phyloP scores from a whole-genome alignment of 2,113 vertebrate species.

The Antennarius striatus region DNA sequence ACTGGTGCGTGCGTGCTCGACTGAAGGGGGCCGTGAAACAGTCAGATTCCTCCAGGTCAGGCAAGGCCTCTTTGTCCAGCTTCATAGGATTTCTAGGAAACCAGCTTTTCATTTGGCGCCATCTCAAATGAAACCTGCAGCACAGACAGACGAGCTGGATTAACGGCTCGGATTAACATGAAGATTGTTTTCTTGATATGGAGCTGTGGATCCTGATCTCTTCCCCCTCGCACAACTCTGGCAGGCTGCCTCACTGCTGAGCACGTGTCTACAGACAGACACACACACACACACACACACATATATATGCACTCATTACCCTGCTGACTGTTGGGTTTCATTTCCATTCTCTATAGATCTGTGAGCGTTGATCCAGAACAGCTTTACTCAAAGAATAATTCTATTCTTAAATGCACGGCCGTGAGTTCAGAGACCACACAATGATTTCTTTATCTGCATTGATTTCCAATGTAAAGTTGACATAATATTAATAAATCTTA shows the following conservation, averaged over 20 bases:
- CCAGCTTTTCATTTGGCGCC: constrained; percentile 92
- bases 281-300: neutral
- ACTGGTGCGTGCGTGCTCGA: constrained; percentile 96
- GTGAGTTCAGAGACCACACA: too few relatives aligned
- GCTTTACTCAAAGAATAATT: too few relatives aligned
- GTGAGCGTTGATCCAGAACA: too few relatives aligned
- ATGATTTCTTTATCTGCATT: too few relatives aligned
- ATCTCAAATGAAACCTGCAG: constrained; percentile 88
- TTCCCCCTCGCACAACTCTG: neutral
- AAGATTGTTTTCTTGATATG: constrained; percentile 43
- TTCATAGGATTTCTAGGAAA: constrained; percentile 97
- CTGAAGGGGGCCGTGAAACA: constrained; percentile 98
- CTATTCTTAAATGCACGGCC: too few relatives aligned
- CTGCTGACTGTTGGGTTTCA: constrained; percentile 5
- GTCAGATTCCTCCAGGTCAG: constrained; percentile 93
- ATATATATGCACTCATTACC: neutral
- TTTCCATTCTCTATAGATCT: neutral
- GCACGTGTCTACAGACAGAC: neutral
- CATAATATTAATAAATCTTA: too few relatives aligned
- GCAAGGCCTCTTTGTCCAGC: constrained; percentile 94
- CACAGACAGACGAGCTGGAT: constrained; percentile 33
- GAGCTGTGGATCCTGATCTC: constrained; percentile 9
- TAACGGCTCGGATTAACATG: constrained; percentile 44
- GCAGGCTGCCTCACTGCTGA: neutral
- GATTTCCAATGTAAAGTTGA: too few relatives aligned